Percentiles rank a stretch among this genome's conserved stretches.
Conservation (phyloP, 37 sponge, comb jelly and placozoan genomes). For the Aplysina aerophoba region DNA sequence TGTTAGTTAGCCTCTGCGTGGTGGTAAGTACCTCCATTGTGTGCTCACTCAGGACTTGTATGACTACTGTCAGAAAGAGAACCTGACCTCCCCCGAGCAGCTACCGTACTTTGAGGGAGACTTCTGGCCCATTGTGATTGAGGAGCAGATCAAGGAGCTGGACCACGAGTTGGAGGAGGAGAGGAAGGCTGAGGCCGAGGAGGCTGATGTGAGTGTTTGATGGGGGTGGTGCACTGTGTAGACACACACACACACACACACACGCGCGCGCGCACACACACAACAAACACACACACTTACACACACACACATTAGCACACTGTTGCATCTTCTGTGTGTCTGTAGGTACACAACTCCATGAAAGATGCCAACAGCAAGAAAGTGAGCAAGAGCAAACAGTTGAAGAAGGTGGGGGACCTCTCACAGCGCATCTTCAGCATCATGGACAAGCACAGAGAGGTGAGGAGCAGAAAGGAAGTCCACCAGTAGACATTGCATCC, state of each 20-base stretch:
- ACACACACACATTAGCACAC: background rate
- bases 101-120: constrained; percentile 99
- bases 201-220: constrained; percentile 34
- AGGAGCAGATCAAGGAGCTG: constrained; percentile 95
- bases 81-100: constrained; percentile 80
- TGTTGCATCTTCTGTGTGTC: background rate
- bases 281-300: too few species aligned
- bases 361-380: constrained; percentile 71
- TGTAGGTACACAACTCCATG: background rate
- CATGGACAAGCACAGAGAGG: constrained; percentile 99
- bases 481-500: too few species aligned
- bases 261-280: too few species aligned
- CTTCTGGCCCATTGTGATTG: constrained; percentile 97
- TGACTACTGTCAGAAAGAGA: constrained; percentile 77
- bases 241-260: too few species aligned
- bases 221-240: too few species aligned
- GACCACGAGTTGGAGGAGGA: constrained; percentile 90
- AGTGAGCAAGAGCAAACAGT: constrained; percentile 57
- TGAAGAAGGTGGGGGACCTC: constrained; percentile 81
- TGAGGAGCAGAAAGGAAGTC: constrained; percentile 6
- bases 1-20: too few species aligned
- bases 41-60: constrained; percentile 89
- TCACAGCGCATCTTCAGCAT: constrained; percentile 81
- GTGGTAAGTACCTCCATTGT: too few species aligned
- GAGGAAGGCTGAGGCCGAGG: constrained; percentile 59